These are phyloP conservation scores for Aethina tumida DNA, from an alignment of 1,140 invertebrate species.

Conservation along the genomic window DNA sequence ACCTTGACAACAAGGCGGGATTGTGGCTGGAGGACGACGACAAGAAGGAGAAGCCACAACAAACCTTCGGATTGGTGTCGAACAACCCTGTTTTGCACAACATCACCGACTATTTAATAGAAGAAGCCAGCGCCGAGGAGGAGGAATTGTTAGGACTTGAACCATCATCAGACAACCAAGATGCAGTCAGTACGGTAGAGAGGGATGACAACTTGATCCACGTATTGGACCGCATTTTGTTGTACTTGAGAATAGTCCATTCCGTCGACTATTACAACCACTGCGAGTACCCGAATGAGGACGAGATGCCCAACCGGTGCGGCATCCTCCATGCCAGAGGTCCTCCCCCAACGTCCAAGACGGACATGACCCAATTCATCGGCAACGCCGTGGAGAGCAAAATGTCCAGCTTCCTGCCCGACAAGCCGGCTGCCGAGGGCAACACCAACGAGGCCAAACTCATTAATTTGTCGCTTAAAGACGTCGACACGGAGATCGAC, in stretches of 20 bases:
- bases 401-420: conserved; percentile 77
- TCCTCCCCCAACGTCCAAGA: conserved; percentile 57
- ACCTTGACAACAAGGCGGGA: conserved; percentile 75
- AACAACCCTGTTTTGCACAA: conserved; percentile 94
- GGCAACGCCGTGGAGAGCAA: conserved; percentile 58
- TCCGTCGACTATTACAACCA: conserved; percentile 99
- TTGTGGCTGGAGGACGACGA: conserved; percentile 62
- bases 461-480: conserved; percentile 49
- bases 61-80: conserved; percentile 70
- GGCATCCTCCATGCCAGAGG: conserved; percentile 96
- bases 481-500: conserved; percentile 86
- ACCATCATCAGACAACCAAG: conserved; percentile 44
- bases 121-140: conserved; percentile 96
- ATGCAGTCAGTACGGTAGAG: conserved; percentile 54
- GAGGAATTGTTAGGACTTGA: conserved; percentile 84
- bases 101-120: conserved; percentile 96
- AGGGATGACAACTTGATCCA: conserved; percentile 62
- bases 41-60: conserved; percentile 33
- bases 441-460: conserved; percentile 33
- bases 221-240: conserved; percentile 62
- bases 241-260: conserved; percentile 95
- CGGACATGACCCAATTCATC: conserved; percentile 34
- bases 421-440: conserved; percentile 33
- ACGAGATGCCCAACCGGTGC: conserved; percentile 99
- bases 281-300: conserved; percentile 98